Evolutionary conservation across 2,888 invertebrate genomes (phyloP), one percentile per base, ranked within the genome.

Genomic region (Tenthredo notha): DNA sequence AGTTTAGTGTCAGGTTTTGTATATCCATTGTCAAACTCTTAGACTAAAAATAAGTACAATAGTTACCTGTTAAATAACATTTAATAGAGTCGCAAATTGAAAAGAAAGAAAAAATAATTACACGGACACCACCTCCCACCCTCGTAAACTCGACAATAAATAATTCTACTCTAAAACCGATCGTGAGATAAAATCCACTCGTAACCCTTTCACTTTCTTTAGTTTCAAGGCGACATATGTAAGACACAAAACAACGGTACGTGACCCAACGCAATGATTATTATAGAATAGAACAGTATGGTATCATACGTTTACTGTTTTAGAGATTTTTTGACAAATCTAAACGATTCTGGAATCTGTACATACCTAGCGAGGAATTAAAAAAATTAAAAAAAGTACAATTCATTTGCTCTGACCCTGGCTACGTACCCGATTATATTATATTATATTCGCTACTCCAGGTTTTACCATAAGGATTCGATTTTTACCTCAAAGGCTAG

Each of bases 151-250:
- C 67, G 18, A 37, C 61, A 61, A 25, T 61, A 61, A 61, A 10
- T 33, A 33, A 33, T 67, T 67, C 67, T 67, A 67, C 67, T 67
- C 61, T 33, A 33, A 37, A 65, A 67, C 18, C n/a, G 65, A 83
- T 25, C 67, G 29, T n/a, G 47, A 83, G 83, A 67, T 83, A 83
- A 83, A 80, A 61, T 40, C 67, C 67, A 47, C 67, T 70, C 83
- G 65, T 67, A 83, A 83, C 67, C 83, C 83, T 83, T 83, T 83
- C 83, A 83, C 83, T 83, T 83, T 83, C 67, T 70, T 83, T 43
- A 74, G 47, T 70, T 67, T 70, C 83, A 83, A 83, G 83, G 83
- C 83, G 83, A 83, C 29, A 40, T 40, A 40, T 40, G n/a, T 72
- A 77, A 25, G 54, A 77, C 15, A 25, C n/a, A 40, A 72, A 74